Evolutionary conservation across 1,140 invertebrate genomes (phyloP), one percentile per base, ranked within the genome.

Genomic region (Drepana arcuata): DNA sequence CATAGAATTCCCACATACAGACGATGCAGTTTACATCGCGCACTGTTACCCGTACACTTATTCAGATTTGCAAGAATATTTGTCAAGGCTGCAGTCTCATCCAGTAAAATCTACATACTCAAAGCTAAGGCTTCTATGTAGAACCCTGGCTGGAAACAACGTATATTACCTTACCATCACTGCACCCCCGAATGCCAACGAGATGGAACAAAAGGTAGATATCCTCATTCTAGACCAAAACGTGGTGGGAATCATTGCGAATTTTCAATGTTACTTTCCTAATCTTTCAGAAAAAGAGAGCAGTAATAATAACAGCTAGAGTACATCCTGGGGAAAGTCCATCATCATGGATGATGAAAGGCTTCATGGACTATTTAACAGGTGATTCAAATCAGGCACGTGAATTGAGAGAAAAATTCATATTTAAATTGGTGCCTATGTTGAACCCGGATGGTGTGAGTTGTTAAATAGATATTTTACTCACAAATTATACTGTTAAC

Each of bases 1-100:
- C 45, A 84, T 99, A 39, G 91, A 92, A 56, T 99, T 99, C 75
- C 91, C 92, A 7, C 91, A 99, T 63, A 90, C 92, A 33, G 89
- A 92, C 45, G 97, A 99, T 71, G 90, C 90, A 1, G 95, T 97
- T 37, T 99, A 97, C 72, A 86, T 99, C 42, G 96, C 97, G 7
- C 96, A 98, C 75, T 97, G 96, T 77, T 99, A 96, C 72, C 97
- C 97, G 0, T 99, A 99, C 77, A 97, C 96, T 0, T 99, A 97
- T 64, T 91, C 91, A 2, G 91, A 94, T 75, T 78, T 95, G 24
- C 92, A 94, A 89, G 90, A 92, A 60, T 92, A 92, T 60, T 62
- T 92, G 15, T 86, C 87, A 24, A 87, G 86, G 57, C 83, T 92
- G 34, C 87, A 89, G 39, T 87, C 89, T 36, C 90, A 95, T 87